Evolutionary conservation across 2,797 vertebrate genomes (phyloP).

Genomic region (Megalops cyprinoides): DNA sequence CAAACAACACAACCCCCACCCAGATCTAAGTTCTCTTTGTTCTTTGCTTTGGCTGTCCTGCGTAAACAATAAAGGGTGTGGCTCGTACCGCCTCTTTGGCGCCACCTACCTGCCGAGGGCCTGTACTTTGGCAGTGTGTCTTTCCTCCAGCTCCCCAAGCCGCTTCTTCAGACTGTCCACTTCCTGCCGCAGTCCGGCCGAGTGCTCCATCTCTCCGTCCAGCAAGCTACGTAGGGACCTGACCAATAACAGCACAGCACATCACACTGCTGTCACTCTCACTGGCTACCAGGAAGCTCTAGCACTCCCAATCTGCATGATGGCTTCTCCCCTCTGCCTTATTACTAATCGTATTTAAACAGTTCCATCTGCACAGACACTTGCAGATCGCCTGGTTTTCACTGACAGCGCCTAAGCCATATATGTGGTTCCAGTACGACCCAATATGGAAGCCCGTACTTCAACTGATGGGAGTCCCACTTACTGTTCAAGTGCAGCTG

Average conservation of each 20-base stretch:
- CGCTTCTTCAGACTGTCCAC: slow-evolving; percentile 84
- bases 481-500: too few species aligned
- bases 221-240: slow-evolving; percentile 92
- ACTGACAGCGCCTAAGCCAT: too few species aligned
- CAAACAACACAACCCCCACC: background rate
- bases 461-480: too few species aligned
- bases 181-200: slow-evolving; percentile 88
- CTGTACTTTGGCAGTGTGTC: slow-evolving; percentile 86
- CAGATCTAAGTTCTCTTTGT: background rate
- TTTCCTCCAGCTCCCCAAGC: slow-evolving; percentile 87
- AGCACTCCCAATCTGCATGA: background rate
- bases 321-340: background rate
- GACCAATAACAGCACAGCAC: slow-evolving; percentile 30
- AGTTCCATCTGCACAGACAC: too few species aligned
- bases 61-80: background rate
- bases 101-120: slow-evolving; percentile 85
- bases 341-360: too few species aligned
- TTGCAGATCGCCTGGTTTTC: too few species aligned
- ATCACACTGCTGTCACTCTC: slow-evolving; percentile 13
- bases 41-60: background rate
- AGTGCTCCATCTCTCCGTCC: slow-evolving; percentile 98
- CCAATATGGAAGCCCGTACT: too few species aligned
- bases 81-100: background rate
- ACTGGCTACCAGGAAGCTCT: background rate
- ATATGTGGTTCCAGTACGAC: background rate